phyloP scores from a whole-genome alignment of 2,888 invertebrate species.

The Ryuthela nishihirai region DNA sequence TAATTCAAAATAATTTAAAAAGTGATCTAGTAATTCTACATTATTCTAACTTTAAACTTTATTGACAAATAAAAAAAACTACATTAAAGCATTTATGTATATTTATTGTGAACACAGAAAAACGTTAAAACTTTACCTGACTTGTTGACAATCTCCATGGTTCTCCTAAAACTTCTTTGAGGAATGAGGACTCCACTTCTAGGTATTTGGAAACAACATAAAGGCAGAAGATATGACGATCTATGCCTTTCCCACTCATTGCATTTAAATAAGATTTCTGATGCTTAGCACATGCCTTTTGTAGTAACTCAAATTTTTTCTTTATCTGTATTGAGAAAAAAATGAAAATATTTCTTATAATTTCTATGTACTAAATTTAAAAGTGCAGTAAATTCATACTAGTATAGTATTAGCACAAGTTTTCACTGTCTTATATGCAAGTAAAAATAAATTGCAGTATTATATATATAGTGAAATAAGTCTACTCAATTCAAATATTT shows the following conservation, averaged over 20 bases:
- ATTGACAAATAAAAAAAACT: neutral
- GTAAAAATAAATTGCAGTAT: too few relatives aligned
- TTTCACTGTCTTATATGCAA: too few relatives aligned
- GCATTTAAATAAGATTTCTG: constrained; percentile 91
- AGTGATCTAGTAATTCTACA: too few relatives aligned
- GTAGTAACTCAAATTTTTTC: constrained; percentile 67
- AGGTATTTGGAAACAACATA: constrained; percentile 98
- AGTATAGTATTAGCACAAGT: too few relatives aligned
- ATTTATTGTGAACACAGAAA: neutral
- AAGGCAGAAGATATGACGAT: constrained; percentile 94
- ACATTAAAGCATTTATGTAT: neutral
- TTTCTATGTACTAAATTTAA: too few relatives aligned
- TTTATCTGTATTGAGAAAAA: constrained; percentile 60
- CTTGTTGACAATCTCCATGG: constrained; percentile 94
- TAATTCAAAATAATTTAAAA: too few relatives aligned
- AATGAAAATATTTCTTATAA: too few relatives aligned
- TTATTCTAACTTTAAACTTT: too few relatives aligned
- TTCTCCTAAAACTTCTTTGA: constrained; percentile 81
- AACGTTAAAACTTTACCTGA: constrained; percentile 49
- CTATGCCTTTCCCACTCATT: constrained; percentile 96
- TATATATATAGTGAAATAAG: too few relatives aligned
- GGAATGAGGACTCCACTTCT: constrained; percentile 93
- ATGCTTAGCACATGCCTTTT: constrained; percentile 71
- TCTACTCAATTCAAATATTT: too few relatives aligned
- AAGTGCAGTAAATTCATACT: too few relatives aligned